phyloP scores from a whole-genome alignment of 2,888 invertebrate genomes.

The Agriopis leucophaearia region DNA sequence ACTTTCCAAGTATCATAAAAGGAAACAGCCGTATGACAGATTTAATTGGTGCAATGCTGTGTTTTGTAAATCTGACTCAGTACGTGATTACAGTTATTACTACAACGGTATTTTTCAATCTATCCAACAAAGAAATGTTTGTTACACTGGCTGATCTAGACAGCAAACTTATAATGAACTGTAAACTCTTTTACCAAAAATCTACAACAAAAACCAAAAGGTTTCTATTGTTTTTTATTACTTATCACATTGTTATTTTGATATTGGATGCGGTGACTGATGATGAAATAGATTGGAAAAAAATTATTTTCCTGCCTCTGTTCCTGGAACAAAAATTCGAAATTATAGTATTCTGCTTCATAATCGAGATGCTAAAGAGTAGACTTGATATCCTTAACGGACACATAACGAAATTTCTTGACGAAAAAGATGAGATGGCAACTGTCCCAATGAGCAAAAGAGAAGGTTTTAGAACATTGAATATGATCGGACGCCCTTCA shows the following conservation, averaged over 20 bases:
- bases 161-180: constrained; percentile 17
- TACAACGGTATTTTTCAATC: constrained; percentile 25
- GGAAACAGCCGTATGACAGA: background rate
- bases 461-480: constrained; percentile 39
- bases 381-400: constrained; percentile 61
- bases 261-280: background rate
- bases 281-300: constrained; percentile 10
- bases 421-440: constrained; percentile 50
- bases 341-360: constrained; percentile 59
- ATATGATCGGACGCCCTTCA: constrained; percentile 55
- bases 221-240: constrained; percentile 41
- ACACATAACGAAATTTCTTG: constrained; percentile 57
- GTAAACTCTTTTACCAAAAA: constrained; percentile 36
- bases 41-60: constrained; percentile 40
- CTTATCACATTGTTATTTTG: constrained; percentile 45
- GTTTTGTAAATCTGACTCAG: constrained; percentile 43
- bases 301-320: constrained; percentile 48
- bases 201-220: constrained; percentile 45
- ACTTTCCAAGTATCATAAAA: background rate
- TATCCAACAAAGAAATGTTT: constrained; percentile 24
- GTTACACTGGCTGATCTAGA: constrained; percentile 30
- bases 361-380: constrained; percentile 57
- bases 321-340: constrained; percentile 62
- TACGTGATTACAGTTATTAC: constrained; percentile 37
- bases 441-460: constrained; percentile 51